phyloP scores from a whole-genome alignment of 2,113 vertebrate genomes.

The Naja naja region DNA sequence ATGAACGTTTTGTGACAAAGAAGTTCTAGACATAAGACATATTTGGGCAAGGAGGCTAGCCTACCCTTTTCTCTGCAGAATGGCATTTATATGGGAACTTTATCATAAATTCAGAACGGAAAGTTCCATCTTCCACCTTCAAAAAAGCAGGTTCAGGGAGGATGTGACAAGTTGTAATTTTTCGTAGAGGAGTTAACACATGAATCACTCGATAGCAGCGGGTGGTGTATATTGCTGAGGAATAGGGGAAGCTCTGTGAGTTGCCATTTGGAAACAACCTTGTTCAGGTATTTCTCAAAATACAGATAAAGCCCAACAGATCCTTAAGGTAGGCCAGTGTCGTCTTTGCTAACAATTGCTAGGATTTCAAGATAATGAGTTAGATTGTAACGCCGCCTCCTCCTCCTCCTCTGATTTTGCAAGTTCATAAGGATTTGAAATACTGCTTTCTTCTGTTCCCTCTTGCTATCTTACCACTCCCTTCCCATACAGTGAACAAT shows the following conservation, averaged over 20 bases:
- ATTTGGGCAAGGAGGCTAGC: not conserved
- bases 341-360: not conserved
- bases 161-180: not conserved
- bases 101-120: not conserved
- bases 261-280: not conserved
- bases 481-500: constrained; percentile 65
- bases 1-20: not conserved
- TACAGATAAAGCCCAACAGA: not conserved
- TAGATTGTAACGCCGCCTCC: not conserved
- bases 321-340: not conserved
- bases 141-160: not conserved
- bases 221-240: not conserved
- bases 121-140: not conserved
- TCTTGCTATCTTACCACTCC: not conserved
- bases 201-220: not conserved
- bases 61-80: not conserved
- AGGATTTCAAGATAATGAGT: not conserved
- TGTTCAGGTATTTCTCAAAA: not conserved
- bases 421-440: not conserved
- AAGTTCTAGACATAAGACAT: not conserved
- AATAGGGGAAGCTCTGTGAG: not conserved
- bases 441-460: not conserved
- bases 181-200: not conserved
- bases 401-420: not conserved
- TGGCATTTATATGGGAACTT: too few species aligned